Conservation (phyloP, 1,140 invertebrate genomes). For the Brachionus rotundiformis region DNA sequence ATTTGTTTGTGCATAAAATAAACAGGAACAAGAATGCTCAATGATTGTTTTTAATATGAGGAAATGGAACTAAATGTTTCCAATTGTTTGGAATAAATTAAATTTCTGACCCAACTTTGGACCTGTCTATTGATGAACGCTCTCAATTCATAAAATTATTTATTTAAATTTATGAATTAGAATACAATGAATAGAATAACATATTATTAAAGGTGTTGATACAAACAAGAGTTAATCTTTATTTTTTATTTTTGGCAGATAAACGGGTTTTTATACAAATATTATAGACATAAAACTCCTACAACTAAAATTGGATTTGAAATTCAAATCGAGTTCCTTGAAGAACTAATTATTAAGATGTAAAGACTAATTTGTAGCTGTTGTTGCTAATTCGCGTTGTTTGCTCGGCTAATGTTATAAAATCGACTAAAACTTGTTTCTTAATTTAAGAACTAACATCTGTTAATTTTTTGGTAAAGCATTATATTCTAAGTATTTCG, state of each 20-base stretch:
- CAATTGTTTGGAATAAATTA: not conserved
- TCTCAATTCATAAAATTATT: not conserved
- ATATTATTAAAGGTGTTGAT: not conserved
- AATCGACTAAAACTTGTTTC: constrained; percentile 1
- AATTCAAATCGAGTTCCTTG: not conserved
- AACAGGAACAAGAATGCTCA: not conserved
- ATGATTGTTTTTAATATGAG: not conserved
- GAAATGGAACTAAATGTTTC: not conserved
- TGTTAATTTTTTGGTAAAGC: not conserved
- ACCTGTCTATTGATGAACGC: not conserved
- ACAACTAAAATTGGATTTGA: not conserved
- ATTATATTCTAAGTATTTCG: not conserved
- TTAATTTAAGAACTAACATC: constrained; percentile 21
- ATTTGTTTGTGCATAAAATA: not conserved
- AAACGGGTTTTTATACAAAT: not conserved
- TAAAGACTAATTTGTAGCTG: not conserved
- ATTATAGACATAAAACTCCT: not conserved
- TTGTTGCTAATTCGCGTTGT: not conserved
- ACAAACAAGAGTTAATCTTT: not conserved
- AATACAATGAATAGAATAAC: not conserved
- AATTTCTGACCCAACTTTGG: not conserved
- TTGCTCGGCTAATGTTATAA: not conserved
- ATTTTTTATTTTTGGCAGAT: not conserved
- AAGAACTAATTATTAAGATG: not conserved
- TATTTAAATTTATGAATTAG: not conserved